Base-by-base conservation (phyloP, 2,888 invertebrate genomes). In the Yponomeuta cagnagella region DNA sequence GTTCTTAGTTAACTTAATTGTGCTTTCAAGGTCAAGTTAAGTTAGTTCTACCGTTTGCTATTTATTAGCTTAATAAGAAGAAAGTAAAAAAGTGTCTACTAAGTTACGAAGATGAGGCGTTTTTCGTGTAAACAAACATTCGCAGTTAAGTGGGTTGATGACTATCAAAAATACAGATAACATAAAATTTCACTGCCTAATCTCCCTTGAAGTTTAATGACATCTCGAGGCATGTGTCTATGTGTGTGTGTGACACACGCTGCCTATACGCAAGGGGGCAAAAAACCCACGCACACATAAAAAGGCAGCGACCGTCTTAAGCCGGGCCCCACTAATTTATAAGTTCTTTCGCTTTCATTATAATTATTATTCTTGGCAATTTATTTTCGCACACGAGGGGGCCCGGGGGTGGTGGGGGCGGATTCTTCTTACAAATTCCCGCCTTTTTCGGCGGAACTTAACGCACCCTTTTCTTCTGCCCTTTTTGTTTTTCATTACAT, bases 311-410 rank as follows among this genome's bases (percentile, higher is more conserved):
- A 31, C 48, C 43, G 48, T 70, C 67, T 65, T 70, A 70, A 64
- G 70, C 64, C 70, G 15, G 65, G 90, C 91, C 91, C 91, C 88
- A 91, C 90, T 91, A 92, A 92, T 92, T 92, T 92, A 92, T 92
- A 90, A 90, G 90, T 91, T 91, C 91, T 92, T 92, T 92, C 91
- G 89, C 90, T 90, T 92, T 92, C 91, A 90, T 92, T 92, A 92
- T 92, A 92, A 92, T 92, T 92, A 92, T 92, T 91, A 92, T 92
- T 92, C 92, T 90, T 91, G 90, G 91, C 91, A 92, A 92, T 92
- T 92, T 92, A 92, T 92, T 91, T 92, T 91, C 90, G 91, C 92
- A 91, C 90, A 91, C 92, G 91, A 84, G 89, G 90, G 90, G 90
- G 89, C 84, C 77, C 70, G 71, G 75, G 76, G 79, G 81, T 76